phyloP scores from a whole-genome alignment of 2,888 invertebrate species.

The Conops quadrifasciatus region DNA sequence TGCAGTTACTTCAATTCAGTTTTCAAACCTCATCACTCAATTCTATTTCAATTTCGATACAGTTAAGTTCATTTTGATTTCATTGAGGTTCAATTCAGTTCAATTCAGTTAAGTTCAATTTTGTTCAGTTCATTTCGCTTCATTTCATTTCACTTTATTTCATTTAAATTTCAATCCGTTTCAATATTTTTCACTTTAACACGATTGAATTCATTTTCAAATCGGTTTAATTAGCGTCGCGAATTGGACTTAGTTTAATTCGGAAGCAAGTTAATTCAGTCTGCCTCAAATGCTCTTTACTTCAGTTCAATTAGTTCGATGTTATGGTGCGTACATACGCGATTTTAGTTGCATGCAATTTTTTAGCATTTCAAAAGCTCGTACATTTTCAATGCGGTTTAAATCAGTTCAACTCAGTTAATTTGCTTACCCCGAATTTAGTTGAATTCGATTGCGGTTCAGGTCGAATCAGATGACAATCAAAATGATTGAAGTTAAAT shows the following conservation, averaged over 20 bases:
- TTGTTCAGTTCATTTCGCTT: constrained; percentile 12
- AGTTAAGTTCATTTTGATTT: not conserved
- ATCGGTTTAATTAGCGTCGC: not conserved
- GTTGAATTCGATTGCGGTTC: too few relatives aligned
- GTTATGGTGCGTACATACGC: not conserved
- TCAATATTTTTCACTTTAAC: constrained; percentile 18
- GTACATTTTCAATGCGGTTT: not conserved
- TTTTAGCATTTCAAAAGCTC: not conserved
- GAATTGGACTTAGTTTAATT: constrained; percentile 1
- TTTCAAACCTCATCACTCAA: too few relatives aligned
- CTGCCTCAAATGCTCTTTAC: not conserved
- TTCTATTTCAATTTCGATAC: not conserved
- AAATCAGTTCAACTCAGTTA: not conserved
- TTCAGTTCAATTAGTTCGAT: constrained; percentile 11
- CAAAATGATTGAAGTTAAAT: too few relatives aligned
- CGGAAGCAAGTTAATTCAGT: constrained; percentile 1
- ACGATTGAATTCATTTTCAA: not conserved
- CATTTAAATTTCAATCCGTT: constrained; percentile 6
- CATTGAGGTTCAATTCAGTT: not conserved
- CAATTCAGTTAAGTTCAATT: constrained; percentile 17
- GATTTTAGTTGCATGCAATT: not conserved
- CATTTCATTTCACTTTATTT: constrained; percentile 14
- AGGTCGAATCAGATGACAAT: too few relatives aligned
- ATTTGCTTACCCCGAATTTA: too few relatives aligned
- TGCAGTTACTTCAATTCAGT: too few relatives aligned